A percentile compares a stretch with the other conserved stretches of the same genome.
Evolutionary conservation across 2,797 vertebrate species (phyloP).

Genomic region (Chiloscyllium punctatum): DNA sequence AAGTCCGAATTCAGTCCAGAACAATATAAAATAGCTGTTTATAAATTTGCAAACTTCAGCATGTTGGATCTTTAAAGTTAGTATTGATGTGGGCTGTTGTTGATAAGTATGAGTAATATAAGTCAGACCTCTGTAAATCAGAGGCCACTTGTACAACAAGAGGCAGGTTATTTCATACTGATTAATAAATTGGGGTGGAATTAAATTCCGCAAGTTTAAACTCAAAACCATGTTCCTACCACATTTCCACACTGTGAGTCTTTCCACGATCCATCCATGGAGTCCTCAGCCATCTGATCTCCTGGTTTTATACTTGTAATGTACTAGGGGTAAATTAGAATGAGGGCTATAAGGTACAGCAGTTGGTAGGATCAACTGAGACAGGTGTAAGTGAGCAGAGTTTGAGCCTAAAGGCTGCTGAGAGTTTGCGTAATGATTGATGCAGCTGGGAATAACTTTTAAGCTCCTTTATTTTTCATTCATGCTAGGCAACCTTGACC

Average conservation of each 20-base stretch:
- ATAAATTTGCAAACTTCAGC: no score
- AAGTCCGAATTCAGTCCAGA: no score
- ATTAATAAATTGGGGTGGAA: no score
- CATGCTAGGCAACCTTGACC: background rate
- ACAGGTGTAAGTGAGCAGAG: background rate
- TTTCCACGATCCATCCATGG: background rate
- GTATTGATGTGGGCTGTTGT: no score
- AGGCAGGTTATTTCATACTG: no score
- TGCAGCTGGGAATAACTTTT: slow-evolving; percentile 6
- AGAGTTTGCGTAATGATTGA: slow-evolving; percentile 9
- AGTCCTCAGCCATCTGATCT: background rate
- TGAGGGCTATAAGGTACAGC: background rate
- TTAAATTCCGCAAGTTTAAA: background rate
- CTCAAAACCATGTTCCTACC: background rate
- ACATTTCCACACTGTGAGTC: background rate
- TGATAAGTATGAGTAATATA: no score
- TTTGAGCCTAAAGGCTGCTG: background rate
- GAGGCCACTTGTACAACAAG: no score
- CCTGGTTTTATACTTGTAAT: background rate
- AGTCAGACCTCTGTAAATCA: no score
- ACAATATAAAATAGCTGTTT: no score
- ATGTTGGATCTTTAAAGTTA: no score
- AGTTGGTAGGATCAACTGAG: background rate
- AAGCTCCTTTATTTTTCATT: slow-evolving; percentile 8
- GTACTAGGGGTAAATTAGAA: background rate